These are phyloP conservation scores for Trissolcus brochymenae DNA, from an alignment of 2,888 invertebrate species.

Conservation along the genomic window DNA sequence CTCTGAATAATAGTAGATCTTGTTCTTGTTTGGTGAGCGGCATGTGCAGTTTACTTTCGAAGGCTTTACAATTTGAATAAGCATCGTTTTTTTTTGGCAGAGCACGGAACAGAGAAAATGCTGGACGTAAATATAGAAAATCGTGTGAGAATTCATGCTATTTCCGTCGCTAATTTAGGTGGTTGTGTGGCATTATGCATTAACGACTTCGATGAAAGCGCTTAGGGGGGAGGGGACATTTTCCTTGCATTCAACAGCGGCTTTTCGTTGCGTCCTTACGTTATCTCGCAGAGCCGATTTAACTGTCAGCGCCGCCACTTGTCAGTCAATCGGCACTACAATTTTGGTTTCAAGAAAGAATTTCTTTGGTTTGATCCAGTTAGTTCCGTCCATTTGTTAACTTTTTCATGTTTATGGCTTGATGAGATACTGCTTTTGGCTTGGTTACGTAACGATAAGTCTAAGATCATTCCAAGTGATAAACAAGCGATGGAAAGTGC, in stretches of 20 bases:
- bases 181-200: conserved; percentile 50
- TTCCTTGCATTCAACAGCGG: conserved; percentile 36
- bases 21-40: conserved; percentile 6
- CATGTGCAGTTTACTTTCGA: conserved; percentile 24
- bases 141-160: conserved; percentile 57
- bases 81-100: conserved; percentile 48
- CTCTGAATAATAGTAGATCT: background rate
- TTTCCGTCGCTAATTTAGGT: conserved; percentile 55
- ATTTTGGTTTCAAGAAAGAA: conserved; percentile 21
- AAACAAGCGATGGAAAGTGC: conserved; percentile 23
- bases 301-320: conserved; percentile 39
- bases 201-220: conserved; percentile 50
- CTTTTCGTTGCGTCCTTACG: conserved; percentile 47
- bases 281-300: conserved; percentile 42
- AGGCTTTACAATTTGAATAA: conserved; percentile 44
- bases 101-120: conserved; percentile 46
- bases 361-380: conserved; percentile 4
- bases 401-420: background rate
- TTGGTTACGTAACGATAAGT: conserved; percentile 21
- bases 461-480: conserved; percentile 6
- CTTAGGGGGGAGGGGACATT: conserved; percentile 21
- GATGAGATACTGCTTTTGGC: conserved; percentile 16
- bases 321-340: conserved; percentile 34
- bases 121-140: conserved; percentile 53
- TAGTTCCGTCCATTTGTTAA: background rate